Percentiles rank a stretch among this genome's conserved stretches.
Conservation (phyloP, 2,797 vertebrate genomes). For the Atherinosoma microstoma region DNA sequence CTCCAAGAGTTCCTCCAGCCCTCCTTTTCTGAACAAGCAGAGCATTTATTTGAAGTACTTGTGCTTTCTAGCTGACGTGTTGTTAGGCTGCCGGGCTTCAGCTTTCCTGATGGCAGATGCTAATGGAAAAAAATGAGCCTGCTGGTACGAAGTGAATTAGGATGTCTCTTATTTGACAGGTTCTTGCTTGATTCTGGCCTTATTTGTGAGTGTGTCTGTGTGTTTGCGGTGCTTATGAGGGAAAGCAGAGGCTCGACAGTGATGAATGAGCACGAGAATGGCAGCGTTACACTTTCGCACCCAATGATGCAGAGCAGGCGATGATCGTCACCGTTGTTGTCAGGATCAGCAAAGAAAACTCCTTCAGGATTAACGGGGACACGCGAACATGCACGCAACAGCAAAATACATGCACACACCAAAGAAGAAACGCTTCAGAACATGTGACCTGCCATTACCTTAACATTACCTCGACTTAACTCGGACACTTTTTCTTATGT, state of each 20-base stretch:
- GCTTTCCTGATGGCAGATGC: slow-evolving; percentile 42
- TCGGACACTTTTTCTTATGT: slow-evolving; percentile 25
- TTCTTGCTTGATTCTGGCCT: slow-evolving; percentile 36
- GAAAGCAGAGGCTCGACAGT: slow-evolving; percentile 56
- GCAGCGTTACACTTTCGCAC: slow-evolving; percentile 54
- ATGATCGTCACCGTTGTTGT: slow-evolving; percentile 71
- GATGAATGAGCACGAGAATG: slow-evolving; percentile 74
- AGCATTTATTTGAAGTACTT: slow-evolving; percentile 50
- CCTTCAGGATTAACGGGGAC: slow-evolving; percentile 38
- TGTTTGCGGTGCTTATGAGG: slow-evolving; percentile 29
- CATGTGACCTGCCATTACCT: slow-evolving; percentile 6
- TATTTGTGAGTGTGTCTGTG: slow-evolving; percentile 28
- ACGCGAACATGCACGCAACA: slow-evolving; percentile 11
- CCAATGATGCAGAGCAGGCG: slow-evolving; percentile 59
- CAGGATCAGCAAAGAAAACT: slow-evolving; percentile 64
- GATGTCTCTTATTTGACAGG: slow-evolving; percentile 63
- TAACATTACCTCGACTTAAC: slow-evolving; percentile 27
- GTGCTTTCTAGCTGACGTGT: slow-evolving; percentile 56
- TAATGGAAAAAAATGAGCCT: slow-evolving; percentile 72
- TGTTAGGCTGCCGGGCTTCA: slow-evolving; percentile 60
- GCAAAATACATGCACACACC: background rate
- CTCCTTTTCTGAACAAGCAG: slow-evolving; percentile 34
- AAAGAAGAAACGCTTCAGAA: slow-evolving; percentile 19
- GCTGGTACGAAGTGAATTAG: slow-evolving; percentile 65
- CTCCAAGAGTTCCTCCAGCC: slow-evolving; percentile 2